Evolutionary conservation across 2,888 invertebrate species (phyloP), one percentile per base, ranked within the genome.

Genomic region (Linyphia triangularis): DNA sequence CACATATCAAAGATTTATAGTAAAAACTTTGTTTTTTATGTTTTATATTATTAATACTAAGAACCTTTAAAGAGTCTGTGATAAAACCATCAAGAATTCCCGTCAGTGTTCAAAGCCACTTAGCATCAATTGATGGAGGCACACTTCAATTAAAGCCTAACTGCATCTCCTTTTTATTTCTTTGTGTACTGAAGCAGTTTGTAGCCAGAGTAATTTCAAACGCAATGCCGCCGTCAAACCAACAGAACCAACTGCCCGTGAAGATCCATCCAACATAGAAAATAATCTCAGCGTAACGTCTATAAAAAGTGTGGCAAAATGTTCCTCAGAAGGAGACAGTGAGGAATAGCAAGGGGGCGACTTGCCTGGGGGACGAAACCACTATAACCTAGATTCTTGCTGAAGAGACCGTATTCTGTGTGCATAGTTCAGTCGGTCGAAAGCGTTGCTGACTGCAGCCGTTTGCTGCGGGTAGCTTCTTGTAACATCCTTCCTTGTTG

Each of bases 361-460:
- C 67, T 81, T n/a, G 81, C 81, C 86, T 57, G 59, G 40, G 82
- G 86, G 81, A 63, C 73, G 16, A 67, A 81, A 81, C 65, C 73
- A 67, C 73, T 43, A 59, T 86, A 86, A 86, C 86, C 86, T 57
- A 86, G 73, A 86, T 86, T 86, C 86, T 75, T 75, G 24, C 69
- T 37, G 73, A 65, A 75, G 81, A 70, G 75, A 57, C 3, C n/a
- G 78, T 85, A 78, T 85, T 85, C 73, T n/a, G 26, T 28, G 65
- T 73, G 51, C 51, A 57, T 81, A 75, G 86, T 86, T 86, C 67
- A 86, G 86, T 86, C 86, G 86, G 86, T 86, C 86, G 86, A 82
- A 51, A 61, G 67, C 26, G 83, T 43, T 43, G 73, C 73, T 72
- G 22, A 59, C 61, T 72, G 84, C 73, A 67, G 84, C 75, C 40